Conservation (phyloP, 1,140 invertebrate species). For the Cherax destructor region DNA sequence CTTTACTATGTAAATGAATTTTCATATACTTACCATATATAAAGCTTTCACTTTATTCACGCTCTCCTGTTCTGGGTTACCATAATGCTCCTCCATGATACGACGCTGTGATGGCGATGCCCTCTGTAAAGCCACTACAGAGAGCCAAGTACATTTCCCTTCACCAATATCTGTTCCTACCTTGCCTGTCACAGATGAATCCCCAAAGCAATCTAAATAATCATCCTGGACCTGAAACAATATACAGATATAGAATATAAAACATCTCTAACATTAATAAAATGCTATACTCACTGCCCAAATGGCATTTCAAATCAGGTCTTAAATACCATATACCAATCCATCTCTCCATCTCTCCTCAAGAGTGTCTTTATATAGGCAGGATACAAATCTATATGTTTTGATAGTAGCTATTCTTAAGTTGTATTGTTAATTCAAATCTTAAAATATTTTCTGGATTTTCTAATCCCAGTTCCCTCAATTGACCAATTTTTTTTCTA, state of each 20-base stretch:
- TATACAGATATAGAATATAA: not conserved
- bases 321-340: no score
- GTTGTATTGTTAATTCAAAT: no score
- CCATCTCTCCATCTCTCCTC: no score
- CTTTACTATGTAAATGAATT: not conserved
- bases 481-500: no score
- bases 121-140: conserved; percentile 90
- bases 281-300: no score
- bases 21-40: conserved; percentile 60
- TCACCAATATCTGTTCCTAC: conserved; percentile 94
- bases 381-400: no score
- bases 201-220: conserved; percentile 94
- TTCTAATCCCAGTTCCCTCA: no score
- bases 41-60: conserved; percentile 50
- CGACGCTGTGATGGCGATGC: conserved; percentile 82
- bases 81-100: conserved; percentile 71
- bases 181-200: conserved; percentile 90
- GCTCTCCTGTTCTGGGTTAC: conserved; percentile 48
- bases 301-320: no score
- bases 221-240: conserved; percentile 81
- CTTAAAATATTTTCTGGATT: no score
- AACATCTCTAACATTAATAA: no score
- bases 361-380: no score
- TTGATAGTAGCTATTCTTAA: no score
- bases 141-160: conserved; percentile 97